Conservation (phyloP, 2,888 invertebrate genomes). For the Cantharis flavilabris region DNA sequence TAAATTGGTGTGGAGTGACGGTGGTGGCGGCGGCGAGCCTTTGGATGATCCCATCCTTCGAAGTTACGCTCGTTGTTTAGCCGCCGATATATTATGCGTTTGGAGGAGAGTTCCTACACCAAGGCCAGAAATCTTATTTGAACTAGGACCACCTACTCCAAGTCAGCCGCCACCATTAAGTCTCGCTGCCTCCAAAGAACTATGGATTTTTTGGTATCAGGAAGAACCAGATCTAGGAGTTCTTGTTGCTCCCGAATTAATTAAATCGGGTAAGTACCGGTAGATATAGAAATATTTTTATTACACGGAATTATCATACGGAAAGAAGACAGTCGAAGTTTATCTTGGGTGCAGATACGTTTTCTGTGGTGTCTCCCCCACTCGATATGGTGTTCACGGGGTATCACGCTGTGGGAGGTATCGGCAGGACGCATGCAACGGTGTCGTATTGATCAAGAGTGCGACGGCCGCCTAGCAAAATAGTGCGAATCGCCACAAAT, state of each 20-base stretch:
- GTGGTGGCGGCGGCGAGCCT: constrained; percentile 62
- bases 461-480: constrained; percentile 31
- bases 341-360: background rate
- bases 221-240: constrained; percentile 91
- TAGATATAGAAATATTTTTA: too few species aligned
- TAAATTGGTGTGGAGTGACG: constrained; percentile 86
- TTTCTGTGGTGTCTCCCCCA: constrained; percentile 14
- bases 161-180: constrained; percentile 73
- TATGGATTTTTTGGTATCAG: constrained; percentile 99
- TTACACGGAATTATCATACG: too few species aligned
- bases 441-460: constrained; percentile 35
- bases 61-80: constrained; percentile 88
- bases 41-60: constrained; percentile 89
- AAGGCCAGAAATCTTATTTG: constrained; percentile 49
- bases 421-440: constrained; percentile 31
- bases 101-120: constrained; percentile 88
- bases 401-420: constrained; percentile 32
- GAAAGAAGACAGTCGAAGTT: too few species aligned
- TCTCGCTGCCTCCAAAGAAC: constrained; percentile 89
- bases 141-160: constrained; percentile 59
- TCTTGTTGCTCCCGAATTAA: constrained; percentile 83
- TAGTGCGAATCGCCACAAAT: constrained; percentile 28
- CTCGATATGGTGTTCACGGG: constrained; percentile 18
- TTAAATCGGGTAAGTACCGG: constrained; percentile 76
- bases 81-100: constrained; percentile 95